Conservation (phyloP, 2,797 vertebrate genomes). For the Arctocebus calabarensis region DNA sequence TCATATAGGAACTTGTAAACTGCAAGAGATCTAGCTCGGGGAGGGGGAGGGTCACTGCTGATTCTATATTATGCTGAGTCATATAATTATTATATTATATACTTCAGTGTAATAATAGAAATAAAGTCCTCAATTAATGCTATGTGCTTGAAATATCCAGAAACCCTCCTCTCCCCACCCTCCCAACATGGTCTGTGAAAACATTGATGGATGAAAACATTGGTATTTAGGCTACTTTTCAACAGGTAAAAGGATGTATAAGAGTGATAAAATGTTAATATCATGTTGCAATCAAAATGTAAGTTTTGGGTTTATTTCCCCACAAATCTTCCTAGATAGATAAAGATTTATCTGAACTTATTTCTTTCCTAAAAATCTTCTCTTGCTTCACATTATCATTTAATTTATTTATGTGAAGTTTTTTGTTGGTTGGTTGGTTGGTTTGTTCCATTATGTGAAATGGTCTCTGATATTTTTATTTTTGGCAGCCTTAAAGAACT, state of each 20-base stretch:
- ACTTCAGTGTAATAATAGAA: too few relatives aligned
- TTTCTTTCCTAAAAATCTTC: background rate
- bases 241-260: background rate
- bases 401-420: background rate
- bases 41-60: too few relatives aligned
- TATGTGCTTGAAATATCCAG: too few relatives aligned
- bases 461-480: background rate
- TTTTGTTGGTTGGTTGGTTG: background rate
- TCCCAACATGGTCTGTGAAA: too few relatives aligned
- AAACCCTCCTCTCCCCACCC: too few relatives aligned
- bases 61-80: too few relatives aligned
- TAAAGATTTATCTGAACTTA: background rate
- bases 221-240: background rate
- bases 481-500: background rate
- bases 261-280: background rate
- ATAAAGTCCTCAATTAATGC: too few relatives aligned
- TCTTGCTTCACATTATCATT: background rate
- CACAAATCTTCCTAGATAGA: background rate
- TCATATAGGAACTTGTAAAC: too few relatives aligned
- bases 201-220: too few relatives aligned
- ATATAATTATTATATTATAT: too few relatives aligned
- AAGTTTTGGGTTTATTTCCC: background rate
- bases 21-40: too few relatives aligned
- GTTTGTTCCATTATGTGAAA: background rate
- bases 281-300: background rate